Evolutionary conservation across 2,888 invertebrate genomes (phyloP).

Genomic region (Eurois occulta): DNA sequence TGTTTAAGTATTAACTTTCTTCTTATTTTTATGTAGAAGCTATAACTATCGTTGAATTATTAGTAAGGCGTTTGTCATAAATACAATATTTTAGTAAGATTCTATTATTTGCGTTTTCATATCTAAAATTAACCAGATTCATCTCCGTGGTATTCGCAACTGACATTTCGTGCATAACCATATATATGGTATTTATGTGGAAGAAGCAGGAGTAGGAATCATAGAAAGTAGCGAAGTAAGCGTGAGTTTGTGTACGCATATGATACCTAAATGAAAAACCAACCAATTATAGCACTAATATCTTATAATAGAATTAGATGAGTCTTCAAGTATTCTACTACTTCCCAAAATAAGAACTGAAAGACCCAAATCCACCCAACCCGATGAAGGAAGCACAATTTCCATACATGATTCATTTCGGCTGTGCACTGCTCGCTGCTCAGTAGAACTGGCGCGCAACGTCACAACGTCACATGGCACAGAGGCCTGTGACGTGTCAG

Average conservation of each 20-base stretch:
- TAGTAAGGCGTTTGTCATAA: background rate
- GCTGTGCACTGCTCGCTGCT: slow-evolving; percentile 49
- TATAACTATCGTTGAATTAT: too few species aligned
- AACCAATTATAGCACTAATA: background rate
- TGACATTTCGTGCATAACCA: too few species aligned
- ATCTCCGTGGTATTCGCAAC: background rate
- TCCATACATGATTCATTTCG: slow-evolving; percentile 64
- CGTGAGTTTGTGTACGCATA: too few species aligned
- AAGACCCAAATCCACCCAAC: slow-evolving; percentile 7
- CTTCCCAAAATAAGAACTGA: background rate
- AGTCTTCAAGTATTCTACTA: background rate
- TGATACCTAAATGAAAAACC: too few species aligned
- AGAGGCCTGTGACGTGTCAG: slow-evolving; percentile 84
- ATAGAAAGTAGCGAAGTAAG: too few species aligned
- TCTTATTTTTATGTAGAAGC: background rate
- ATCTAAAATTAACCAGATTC: background rate
- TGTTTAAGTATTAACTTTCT: background rate
- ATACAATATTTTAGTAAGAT: background rate
- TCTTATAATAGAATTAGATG: background rate
- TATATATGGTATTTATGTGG: too few species aligned
- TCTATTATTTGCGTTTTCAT: background rate
- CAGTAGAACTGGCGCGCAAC: slow-evolving; percentile 67
- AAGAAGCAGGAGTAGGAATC: too few species aligned
- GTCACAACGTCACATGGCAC: slow-evolving; percentile 77
- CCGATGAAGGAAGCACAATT: slow-evolving; percentile 51